phyloP scores from a whole-genome alignment of 1,140 invertebrate genomes.

The Euglossa dilemma region DNA sequence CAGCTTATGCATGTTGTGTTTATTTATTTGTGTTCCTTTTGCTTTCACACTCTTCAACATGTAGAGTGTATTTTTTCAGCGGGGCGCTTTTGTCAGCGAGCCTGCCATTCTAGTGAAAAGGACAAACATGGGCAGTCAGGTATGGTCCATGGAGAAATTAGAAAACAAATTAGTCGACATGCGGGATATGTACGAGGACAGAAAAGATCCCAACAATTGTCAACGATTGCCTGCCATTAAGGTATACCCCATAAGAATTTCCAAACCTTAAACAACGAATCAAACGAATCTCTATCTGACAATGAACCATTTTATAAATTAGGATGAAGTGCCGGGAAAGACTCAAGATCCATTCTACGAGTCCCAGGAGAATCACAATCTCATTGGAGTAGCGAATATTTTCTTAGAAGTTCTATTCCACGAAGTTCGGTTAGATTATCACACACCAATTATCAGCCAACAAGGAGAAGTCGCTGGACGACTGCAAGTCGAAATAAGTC shows the following conservation, averaged over 20 bases:
- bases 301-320: slow-evolving; percentile 34
- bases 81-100: slow-evolving; percentile 97
- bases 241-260: slow-evolving; percentile 45
- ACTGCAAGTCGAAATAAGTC: slow-evolving; percentile 93
- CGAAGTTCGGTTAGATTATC: slow-evolving; percentile 97
- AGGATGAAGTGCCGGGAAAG: slow-evolving; percentile 84
- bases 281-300: neutral
- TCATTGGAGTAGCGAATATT: slow-evolving; percentile 99
- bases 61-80: slow-evolving; percentile 85
- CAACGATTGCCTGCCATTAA: slow-evolving; percentile 73
- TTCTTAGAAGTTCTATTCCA: slow-evolving; percentile 98
- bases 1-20: slow-evolving; percentile 43
- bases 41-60: slow-evolving; percentile 75
- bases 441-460: slow-evolving; percentile 99
- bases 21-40: slow-evolving; percentile 65
- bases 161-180: slow-evolving; percentile 99
- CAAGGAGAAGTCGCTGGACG: slow-evolving; percentile 97
- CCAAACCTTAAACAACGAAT: neutral
- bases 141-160: slow-evolving; percentile 99
- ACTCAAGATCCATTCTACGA: slow-evolving; percentile 96
- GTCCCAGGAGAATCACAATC: slow-evolving; percentile 97
- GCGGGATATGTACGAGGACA: slow-evolving; percentile 98
- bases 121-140: slow-evolving; percentile 91
- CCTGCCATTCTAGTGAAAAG: slow-evolving; percentile 98
- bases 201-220: slow-evolving; percentile 84